These are phyloP conservation scores for Ecdyonurus torrentis DNA, from an alignment of 2,888 invertebrate genomes.

Conservation along the genomic window DNA sequence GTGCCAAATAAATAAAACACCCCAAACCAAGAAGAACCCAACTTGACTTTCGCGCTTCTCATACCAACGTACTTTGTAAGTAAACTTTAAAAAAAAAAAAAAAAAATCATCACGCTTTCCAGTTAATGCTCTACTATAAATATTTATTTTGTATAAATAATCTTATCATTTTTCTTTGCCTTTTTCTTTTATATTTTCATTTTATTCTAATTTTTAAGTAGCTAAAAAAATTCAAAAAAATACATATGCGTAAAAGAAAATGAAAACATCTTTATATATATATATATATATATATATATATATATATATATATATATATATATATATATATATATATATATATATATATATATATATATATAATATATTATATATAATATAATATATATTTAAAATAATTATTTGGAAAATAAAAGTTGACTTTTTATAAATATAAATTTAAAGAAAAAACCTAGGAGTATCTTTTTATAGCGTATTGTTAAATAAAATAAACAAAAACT, in stretches of 20 bases:
- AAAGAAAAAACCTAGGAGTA: too few relatives aligned
- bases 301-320: not conserved
- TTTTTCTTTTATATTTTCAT: not conserved
- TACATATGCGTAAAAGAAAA: not conserved
- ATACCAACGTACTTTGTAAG: not conserved
- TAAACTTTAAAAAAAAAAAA: too few relatives aligned
- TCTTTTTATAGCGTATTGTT: too few relatives aligned
- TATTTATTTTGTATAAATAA: not conserved
- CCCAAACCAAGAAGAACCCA: too few relatives aligned
- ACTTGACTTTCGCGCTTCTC: not conserved
- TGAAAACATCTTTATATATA: not conserved
- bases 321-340: not conserved
- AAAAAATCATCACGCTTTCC: too few relatives aligned
- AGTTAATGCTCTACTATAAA: too few relatives aligned
- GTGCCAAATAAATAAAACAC: not conserved
- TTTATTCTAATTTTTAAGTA: not conserved
- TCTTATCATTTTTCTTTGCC: not conserved
- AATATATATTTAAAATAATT: too few relatives aligned
- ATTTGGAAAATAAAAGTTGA: too few relatives aligned
- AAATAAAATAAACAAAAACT: too few relatives aligned
- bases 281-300: not conserved
- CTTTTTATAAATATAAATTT: too few relatives aligned
- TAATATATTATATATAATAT: too few relatives aligned
- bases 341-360: not conserved
- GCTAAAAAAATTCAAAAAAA: not conserved